phyloP scores from a whole-genome alignment of 2,797 vertebrate genomes.

The Spatula clypeata region DNA sequence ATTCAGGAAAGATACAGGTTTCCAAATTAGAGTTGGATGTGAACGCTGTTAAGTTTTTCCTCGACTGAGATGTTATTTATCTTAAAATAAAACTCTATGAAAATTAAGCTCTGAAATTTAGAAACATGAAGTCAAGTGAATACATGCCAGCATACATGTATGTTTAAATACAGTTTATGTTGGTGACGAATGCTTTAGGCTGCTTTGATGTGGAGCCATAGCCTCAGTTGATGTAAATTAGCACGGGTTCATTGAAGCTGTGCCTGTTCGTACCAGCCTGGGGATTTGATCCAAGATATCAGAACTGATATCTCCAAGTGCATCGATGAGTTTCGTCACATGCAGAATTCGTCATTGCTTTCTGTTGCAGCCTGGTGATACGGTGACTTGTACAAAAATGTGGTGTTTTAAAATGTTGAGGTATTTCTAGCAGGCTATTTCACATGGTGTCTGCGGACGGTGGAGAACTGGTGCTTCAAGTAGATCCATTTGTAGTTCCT shows the following conservation, averaged over 20 bases:
- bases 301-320: neutral
- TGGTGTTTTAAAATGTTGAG: neutral
- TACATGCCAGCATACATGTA: neutral
- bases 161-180: conserved; percentile 29
- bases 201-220: conserved; percentile 60
- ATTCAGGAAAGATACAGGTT: neutral
- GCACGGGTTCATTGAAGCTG: neutral
- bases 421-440: neutral
- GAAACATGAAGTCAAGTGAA: conserved; percentile 27
- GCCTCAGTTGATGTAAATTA: neutral
- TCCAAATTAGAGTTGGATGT: neutral
- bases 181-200: neutral
- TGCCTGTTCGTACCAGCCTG: neutral
- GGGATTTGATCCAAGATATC: conserved; percentile 26
- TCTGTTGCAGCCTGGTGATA: neutral
- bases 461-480: neutral
- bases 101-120: conserved; percentile 25
- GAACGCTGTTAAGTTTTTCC: neutral
- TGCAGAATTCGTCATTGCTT: neutral
- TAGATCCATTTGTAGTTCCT: neutral
- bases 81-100: neutral
- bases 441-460: neutral
- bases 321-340: neutral
- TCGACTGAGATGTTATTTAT: neutral
- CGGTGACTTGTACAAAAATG: neutral